Conservation (phyloP, 2,113 vertebrate species). For the Saguinus imperator region DNA sequence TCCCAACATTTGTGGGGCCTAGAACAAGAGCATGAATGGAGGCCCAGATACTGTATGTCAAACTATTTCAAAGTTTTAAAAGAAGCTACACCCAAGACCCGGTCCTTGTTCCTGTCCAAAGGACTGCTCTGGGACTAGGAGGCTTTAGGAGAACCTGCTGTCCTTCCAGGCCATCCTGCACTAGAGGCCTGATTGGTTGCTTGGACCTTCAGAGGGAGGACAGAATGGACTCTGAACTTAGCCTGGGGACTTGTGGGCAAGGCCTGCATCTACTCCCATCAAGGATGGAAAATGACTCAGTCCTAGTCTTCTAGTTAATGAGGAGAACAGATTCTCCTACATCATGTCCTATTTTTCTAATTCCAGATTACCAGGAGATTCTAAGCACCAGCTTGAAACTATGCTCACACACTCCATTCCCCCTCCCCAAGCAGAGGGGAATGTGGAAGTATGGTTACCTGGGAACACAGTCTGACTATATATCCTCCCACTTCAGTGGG, state of each 20-base stretch:
- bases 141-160: not conserved
- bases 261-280: not conserved
- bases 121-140: not conserved
- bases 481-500: not conserved
- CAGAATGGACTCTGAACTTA: not conserved
- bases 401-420: too few relatives aligned
- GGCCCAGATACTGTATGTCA: not conserved
- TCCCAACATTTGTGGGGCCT: not conserved
- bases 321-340: not conserved
- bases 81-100: not conserved
- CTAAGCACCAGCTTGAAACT: not conserved
- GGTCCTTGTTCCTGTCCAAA: not conserved
- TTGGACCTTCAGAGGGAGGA: not conserved
- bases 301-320: not conserved
- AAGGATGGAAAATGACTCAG: not conserved
- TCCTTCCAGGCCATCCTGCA: not conserved
- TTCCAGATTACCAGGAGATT: not conserved
- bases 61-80: not conserved
- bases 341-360: not conserved
- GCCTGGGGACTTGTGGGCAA: not conserved
- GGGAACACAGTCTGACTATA: rapidly evolving
- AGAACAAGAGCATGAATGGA: not conserved
- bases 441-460: rapidly evolving
- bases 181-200: not conserved
- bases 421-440: not conserved